Evolutionary conservation across 2,113 vertebrate species (phyloP), one percentile per base, ranked within the genome.

Genomic region (Salvelinus fontinalis): DNA sequence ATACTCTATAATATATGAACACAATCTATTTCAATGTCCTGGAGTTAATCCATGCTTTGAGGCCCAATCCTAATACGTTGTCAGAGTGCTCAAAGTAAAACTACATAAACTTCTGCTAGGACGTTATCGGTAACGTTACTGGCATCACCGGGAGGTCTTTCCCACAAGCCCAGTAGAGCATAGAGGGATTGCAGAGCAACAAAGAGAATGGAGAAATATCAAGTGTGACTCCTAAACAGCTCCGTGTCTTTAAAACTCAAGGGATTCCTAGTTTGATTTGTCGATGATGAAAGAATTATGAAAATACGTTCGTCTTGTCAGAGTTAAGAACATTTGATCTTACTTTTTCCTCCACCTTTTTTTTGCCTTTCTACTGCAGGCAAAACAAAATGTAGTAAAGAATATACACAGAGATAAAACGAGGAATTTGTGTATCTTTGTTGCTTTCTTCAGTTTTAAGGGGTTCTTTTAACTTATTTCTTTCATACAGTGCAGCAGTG

Each of bases 311-410:
- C 1, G n/a, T 62, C n/a, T 62, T 62, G 59, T 22, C n/a, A 5
- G 59, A 62, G 59, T 24, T 62, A 22, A 62, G 24, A 62, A 29
- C n/a, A 74, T 84, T 83, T 74, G 74, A 13, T 13, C 9, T 81
- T 75, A 74, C 67, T 78, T 87, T 24, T 76, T 79, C 51, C 86
- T 71, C 87, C 89, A 91, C 89, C 90, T 93, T 92, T 18, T 93
- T 87, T 18, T 93, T 87, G 84, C 87, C 87, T 91, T 80, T 79
- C 73, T 79, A 89, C 90, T 86, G 82, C 85, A 90, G 89, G 90
- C 90, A 88, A 92, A 92, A 89, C 81, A 90, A 86, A 86, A 89
- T 75, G 81, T 83, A 87, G 90, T 85, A 89, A 85, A 85, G 79
- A 78, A 79, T 85, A 86, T 89, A 88, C 80, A 87, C 72, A 11